These are phyloP conservation scores for Sakesphorus luctuosus DNA, from an alignment of 2,113 vertebrate genomes.

Conservation along the genomic window DNA sequence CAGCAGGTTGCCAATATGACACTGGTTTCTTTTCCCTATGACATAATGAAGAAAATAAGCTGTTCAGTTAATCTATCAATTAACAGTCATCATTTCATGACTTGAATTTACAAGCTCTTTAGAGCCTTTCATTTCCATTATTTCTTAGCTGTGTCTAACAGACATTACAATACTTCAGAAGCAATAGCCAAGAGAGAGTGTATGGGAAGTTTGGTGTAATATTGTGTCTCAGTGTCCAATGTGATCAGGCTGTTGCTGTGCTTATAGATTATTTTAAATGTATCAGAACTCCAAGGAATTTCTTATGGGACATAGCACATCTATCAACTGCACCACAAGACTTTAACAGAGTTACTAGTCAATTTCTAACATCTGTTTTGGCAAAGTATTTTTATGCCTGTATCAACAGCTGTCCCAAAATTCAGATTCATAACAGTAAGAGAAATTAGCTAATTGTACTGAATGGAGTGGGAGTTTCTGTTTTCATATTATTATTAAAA, in stretches of 20 bases:
- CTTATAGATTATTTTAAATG: not conserved
- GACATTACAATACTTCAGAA: not conserved
- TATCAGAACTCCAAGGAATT: not conserved
- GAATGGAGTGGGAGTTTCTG: not conserved
- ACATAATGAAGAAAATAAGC: not conserved
- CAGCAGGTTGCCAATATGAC: not conserved
- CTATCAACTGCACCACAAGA: not conserved
- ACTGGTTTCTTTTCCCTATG: not conserved
- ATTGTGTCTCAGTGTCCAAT: not conserved
- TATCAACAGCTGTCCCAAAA: not conserved
- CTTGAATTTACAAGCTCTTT: not conserved
- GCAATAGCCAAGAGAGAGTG: not conserved
- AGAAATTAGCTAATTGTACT: not conserved
- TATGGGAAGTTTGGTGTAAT: not conserved
- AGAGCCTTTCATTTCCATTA: not conserved
- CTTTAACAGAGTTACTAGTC: not conserved
- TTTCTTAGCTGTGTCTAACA: not conserved
- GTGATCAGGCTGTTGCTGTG: not conserved
- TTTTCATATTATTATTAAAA: not conserved
- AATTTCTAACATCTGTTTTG: not conserved
- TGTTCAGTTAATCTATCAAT: not conserved
- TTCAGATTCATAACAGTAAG: not conserved
- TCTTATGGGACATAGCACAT: not conserved
- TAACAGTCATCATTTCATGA: not conserved
- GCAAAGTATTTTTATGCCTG: not conserved